Evolutionary conservation across 2,113 vertebrate genomes (phyloP).

Genomic region (Melanostigma gelatinosum): DNA sequence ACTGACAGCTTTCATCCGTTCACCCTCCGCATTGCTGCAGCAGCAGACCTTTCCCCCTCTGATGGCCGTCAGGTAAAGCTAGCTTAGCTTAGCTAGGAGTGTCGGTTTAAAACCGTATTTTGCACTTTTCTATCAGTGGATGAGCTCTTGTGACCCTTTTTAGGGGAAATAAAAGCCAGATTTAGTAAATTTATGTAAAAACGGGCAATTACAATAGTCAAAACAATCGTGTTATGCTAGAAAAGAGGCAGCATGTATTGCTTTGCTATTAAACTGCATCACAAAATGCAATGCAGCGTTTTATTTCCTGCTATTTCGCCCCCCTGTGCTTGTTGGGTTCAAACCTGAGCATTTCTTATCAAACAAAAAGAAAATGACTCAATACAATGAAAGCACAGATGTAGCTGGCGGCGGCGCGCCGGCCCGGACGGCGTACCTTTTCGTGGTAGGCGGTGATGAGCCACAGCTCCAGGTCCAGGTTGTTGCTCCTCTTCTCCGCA

Average conservation of each 20-base stretch:
- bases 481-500: slow-evolving; percentile 94
- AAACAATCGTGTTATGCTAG: neutral
- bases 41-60: neutral
- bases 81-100: neutral
- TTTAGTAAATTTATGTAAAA: neutral
- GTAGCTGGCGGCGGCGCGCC: neutral
- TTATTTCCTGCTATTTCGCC: neutral
- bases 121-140: neutral
- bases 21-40: neutral
- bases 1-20: neutral
- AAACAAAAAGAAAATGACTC: neutral
- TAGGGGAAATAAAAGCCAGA: neutral
- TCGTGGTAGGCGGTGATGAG: slow-evolving; percentile 96
- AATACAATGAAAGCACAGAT: neutral
- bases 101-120: neutral
- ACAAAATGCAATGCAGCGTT: neutral
- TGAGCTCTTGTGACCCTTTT: neutral
- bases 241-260: neutral
- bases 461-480: slow-evolving; percentile 97
- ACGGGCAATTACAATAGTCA: neutral
- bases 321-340: neutral
- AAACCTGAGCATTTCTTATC: neutral
- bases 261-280: neutral
- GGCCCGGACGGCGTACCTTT: slow-evolving; percentile 82
- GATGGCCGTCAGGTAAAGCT: neutral